These are phyloP conservation scores for Pycnonotus jocosus DNA, from an alignment of 2,113 vertebrate genomes.

Conservation along the genomic window DNA sequence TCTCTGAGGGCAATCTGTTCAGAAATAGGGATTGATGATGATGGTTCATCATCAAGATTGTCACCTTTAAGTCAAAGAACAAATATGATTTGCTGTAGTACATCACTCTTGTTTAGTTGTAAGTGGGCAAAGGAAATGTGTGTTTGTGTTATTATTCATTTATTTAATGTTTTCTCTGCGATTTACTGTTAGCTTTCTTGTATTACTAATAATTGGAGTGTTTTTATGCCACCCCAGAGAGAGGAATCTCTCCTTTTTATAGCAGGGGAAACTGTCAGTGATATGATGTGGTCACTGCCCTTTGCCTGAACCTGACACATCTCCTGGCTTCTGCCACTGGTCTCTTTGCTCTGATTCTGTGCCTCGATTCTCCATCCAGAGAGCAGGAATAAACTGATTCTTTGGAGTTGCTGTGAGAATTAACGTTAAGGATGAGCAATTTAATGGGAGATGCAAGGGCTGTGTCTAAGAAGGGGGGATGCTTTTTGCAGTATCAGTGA, in stretches of 20 bases:
- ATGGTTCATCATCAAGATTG: background rate
- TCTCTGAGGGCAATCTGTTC: background rate
- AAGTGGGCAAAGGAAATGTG: background rate
- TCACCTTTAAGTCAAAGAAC: background rate
- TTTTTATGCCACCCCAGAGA: background rate
- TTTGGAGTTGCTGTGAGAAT: background rate
- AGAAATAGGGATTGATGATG: background rate
- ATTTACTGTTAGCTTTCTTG: background rate
- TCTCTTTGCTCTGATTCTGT: background rate
- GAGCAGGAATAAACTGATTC: background rate
- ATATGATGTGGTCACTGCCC: background rate
- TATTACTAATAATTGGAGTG: background rate
- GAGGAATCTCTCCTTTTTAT: background rate
- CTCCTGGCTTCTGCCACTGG: background rate
- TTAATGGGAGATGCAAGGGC: background rate
- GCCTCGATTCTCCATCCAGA: background rate
- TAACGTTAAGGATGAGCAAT: fast-evolving
- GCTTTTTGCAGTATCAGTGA: background rate
- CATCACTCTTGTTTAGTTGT: background rate
- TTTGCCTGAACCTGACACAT: background rate
- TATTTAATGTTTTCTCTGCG: background rate
- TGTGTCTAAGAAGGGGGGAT: background rate
- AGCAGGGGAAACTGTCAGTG: background rate
- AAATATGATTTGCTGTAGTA: background rate
- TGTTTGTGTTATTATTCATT: background rate